Base-by-base conservation (phyloP, 1,140 invertebrate genomes). In the Lithobius niger region DNA sequence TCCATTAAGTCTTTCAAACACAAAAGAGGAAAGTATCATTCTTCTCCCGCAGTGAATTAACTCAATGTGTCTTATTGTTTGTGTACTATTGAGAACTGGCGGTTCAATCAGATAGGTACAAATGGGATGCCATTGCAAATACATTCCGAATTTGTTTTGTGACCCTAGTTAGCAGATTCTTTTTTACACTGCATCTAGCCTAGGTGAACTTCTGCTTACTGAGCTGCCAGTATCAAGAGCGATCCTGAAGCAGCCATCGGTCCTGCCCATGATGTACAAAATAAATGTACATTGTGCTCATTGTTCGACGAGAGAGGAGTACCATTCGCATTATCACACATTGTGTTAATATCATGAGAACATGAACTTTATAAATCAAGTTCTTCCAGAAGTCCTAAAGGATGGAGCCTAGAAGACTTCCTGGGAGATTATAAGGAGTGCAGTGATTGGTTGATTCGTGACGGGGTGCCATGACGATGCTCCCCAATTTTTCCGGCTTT, bases 371-470 rank as follows among this genome's bases (percentile, higher is more conserved):
- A 45, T 21, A 45, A 45, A 45, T 45, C 43, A 45, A 45, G 43
- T 45, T 45, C 43, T 45, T 45, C 43, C 43, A 45, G 6, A 45
- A 45, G 43, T 19, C 22, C 43, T 21, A 45, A 45, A 45, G 43
- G 43, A 6, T 18, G 4, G 19, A 45, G 22, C 43, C 22, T 16
- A 13, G 43, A 45, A 45, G 43, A 36, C 31, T 10, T 36, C 31
- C n/a, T 36, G 31, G 31, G n/a, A 36, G n/a, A 36, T 36, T 10
- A 36, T n/a, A 36, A 36, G n/a, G 31, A 6, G 6, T 36, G 31
- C 6, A 36, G n/a, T 6, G 31, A 10, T 36, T 36, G 31, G n/a
- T 10, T 6, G n/a, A 6, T 10, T 6, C 6, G n/a, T 10, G n/a
- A 36, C 31, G n/a, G n/a, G n/a, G 6, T 36, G n/a, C 31, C 6